These are phyloP conservation scores for Tyrophagus putrescentiae DNA, from an alignment of 1,140 invertebrate species.

Conservation along the genomic window DNA sequence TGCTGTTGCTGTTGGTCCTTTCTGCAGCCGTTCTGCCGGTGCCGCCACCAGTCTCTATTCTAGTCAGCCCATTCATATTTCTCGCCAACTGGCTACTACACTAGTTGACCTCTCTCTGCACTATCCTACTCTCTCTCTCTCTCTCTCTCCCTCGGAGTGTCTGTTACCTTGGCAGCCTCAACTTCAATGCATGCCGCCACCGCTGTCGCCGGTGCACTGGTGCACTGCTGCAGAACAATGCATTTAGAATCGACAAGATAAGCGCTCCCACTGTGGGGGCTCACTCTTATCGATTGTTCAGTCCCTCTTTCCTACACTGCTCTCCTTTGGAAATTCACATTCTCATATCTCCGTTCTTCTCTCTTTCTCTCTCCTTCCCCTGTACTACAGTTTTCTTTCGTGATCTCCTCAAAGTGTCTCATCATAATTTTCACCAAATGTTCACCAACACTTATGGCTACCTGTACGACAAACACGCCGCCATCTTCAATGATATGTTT, in stretches of 20 bases:
- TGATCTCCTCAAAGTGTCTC: slow-evolving; percentile 61
- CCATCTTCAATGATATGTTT: slow-evolving; percentile 82
- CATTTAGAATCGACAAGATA: no score
- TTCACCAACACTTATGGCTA: slow-evolving; percentile 86
- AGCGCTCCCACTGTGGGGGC: no score
- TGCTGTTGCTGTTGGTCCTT: no score
- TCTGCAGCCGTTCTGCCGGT: no score
- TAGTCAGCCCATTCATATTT: neutral
- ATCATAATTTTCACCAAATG: slow-evolving; percentile 76
- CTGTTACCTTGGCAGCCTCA: slow-evolving; percentile 74
- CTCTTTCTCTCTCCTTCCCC: slow-evolving; percentile 22
- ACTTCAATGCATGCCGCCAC: no score
- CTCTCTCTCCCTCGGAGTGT: slow-evolving; percentile 25
- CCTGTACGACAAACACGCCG: slow-evolving; percentile 80
- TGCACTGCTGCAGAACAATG: no score
- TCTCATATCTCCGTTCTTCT: slow-evolving; percentile 4
- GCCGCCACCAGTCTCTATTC: no score
- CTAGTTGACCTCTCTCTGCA: neutral
- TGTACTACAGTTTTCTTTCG: slow-evolving; percentile 62
- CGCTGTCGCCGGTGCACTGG: no score
- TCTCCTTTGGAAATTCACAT: no score
- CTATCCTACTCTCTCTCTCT: slow-evolving; percentile 21
- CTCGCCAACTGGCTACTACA: slow-evolving; percentile 13
- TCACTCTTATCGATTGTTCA: no score
- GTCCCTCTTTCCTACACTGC: no score